Evolutionary conservation across 2,113 vertebrate species (phyloP).

Genomic region (Hyla sarda): DNA sequence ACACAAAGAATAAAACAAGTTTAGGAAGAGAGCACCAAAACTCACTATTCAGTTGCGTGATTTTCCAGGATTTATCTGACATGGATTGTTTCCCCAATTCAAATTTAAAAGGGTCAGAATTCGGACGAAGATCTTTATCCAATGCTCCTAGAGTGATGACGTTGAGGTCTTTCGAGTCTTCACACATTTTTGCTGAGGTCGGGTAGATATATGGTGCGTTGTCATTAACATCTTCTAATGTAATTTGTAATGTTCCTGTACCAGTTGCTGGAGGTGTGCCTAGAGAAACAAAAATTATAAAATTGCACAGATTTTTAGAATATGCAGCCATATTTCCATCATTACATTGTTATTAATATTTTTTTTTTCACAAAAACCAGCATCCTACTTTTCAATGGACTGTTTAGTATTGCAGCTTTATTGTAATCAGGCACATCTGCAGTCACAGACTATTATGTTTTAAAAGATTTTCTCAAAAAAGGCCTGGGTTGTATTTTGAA

Average conservation of each 20-base stretch:
- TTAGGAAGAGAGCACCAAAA: slow-evolving; percentile 41
- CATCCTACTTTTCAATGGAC: not conserved
- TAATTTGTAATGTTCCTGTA: slow-evolving; percentile 88
- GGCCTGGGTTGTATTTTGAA: too few relatives aligned
- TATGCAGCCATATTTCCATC: not conserved
- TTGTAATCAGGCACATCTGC: not conserved
- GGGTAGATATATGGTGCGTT: slow-evolving; percentile 90
- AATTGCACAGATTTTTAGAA: slow-evolving; percentile 23
- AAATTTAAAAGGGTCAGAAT: slow-evolving; percentile 92
- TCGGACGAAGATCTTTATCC: slow-evolving; percentile 90
- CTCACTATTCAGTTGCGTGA: slow-evolving; percentile 93
- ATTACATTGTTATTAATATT: not conserved
- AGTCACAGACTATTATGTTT: too few relatives aligned
- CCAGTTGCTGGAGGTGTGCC: slow-evolving; percentile 91
- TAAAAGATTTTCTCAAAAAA: too few relatives aligned
- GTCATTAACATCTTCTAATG: slow-evolving; percentile 92
- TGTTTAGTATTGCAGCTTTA: not conserved
- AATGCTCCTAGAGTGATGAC: slow-evolving; percentile 86
- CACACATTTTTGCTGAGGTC: slow-evolving; percentile 86
- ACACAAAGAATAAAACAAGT: too few relatives aligned
- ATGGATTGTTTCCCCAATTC: slow-evolving; percentile 88
- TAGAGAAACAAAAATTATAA: slow-evolving; percentile 34
- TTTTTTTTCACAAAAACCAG: not conserved
- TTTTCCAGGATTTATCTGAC: slow-evolving; percentile 91
- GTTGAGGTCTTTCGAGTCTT: slow-evolving; percentile 87